Base-by-base conservation (phyloP, 2,888 invertebrate genomes). In the Arctia plantaginis region DNA sequence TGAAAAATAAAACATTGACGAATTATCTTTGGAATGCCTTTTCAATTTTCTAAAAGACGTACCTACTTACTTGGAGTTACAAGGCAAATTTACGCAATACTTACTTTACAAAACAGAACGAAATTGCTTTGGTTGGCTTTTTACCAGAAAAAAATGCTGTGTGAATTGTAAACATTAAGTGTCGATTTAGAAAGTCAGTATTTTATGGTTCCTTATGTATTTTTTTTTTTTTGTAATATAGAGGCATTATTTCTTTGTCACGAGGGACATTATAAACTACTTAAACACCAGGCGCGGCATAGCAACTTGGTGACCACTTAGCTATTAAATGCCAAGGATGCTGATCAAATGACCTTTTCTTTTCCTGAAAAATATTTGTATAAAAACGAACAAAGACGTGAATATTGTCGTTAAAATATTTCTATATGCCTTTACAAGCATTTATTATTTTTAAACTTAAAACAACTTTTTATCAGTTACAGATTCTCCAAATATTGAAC, bases 1-100 rank as follows among this genome's bases (percentile, higher is more conserved):
- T 64, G 62, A 44, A 70, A 44, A 41, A 39, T 39, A 71, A 44
- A 64, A 70, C 44, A 70, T 44, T 70, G 41, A 18, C 8, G n/a
- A 15, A 47, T 47, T 33, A 44, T 8, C 33, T 23, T 64, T 33
- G 8, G 13, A 64, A 47, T 6, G 20, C 18, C 33, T 47, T 71
- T 71, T 47, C 27, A 44, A 62, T 64, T 71, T 71, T 39, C 4
- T 30, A 33, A 33, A 59, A 23, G 27, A 47, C 33, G 12, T 47
- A 30, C 59, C 44, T 66, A 44, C 59, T 66, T 66, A 44, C 12
- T 44, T 66, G 20, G 30, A 44, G 44, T 30, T 13, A 47, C 23
- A 30, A 27, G 18, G 18, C 27, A 27, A 66, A 41, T 30, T 62
- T 62, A 27, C 27, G 27, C 30, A 62, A 62, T 15, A 30, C 39